These are phyloP conservation scores for Antheraea assamensis DNA, from an alignment of 2,888 invertebrate genomes.

Conservation along the genomic window DNA sequence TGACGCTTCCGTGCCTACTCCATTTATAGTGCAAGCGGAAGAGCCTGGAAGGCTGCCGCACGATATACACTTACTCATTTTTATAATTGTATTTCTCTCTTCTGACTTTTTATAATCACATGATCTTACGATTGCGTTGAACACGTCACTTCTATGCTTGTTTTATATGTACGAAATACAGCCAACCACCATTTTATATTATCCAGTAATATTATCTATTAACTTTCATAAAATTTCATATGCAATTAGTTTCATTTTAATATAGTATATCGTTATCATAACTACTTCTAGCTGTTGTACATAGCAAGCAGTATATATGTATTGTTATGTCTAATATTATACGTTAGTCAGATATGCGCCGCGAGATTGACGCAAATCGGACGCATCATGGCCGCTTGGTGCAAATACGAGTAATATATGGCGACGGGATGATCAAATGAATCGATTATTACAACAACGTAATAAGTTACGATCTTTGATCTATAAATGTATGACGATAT, in stretches of 20 bases:
- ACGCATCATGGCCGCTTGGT: slow-evolving; percentile 47
- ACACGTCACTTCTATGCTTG: neutral
- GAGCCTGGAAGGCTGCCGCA: slow-evolving; percentile 61
- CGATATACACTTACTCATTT: slow-evolving; percentile 54
- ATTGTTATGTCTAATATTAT: slow-evolving; percentile 46
- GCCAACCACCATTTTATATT: neutral
- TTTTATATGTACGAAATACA: neutral
- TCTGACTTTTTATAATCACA: slow-evolving; percentile 42
- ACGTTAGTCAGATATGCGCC: slow-evolving; percentile 55
- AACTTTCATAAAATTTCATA: neutral
- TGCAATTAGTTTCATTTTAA: neutral
- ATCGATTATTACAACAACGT: slow-evolving; percentile 41
- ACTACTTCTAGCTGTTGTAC: slow-evolving; percentile 7
- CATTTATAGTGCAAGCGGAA: slow-evolving; percentile 75
- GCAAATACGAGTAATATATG: slow-evolving; percentile 46
- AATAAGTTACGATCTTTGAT: slow-evolving; percentile 48
- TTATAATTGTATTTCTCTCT: slow-evolving; percentile 26
- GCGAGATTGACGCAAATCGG: slow-evolving; percentile 60
- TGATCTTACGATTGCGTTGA: slow-evolving; percentile 30
- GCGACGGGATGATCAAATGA: slow-evolving; percentile 41
- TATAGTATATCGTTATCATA: neutral
- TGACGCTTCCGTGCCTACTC: slow-evolving; percentile 61
- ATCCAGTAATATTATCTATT: neutral
- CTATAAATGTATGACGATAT: slow-evolving; percentile 29
- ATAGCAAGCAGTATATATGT: slow-evolving; percentile 18